phyloP scores from a whole-genome alignment of 2,888 invertebrate species.

The Noctua fimbriata region DNA sequence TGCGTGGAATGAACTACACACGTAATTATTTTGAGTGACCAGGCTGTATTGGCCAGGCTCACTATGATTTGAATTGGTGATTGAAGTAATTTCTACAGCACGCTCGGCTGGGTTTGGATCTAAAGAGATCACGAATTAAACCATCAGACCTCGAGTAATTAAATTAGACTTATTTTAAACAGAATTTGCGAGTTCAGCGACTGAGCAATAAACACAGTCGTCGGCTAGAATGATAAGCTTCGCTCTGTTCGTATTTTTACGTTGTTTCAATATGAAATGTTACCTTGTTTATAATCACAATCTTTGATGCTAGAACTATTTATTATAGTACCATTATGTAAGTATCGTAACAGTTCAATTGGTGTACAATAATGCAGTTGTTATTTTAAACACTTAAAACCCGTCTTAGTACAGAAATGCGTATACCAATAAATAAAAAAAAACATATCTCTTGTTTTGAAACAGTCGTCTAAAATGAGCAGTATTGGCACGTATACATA shows the following conservation, averaged over 20 bases:
- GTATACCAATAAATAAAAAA: neutral
- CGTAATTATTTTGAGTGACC: slow-evolving; percentile 40
- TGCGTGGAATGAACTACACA: slow-evolving; percentile 7
- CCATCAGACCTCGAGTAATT: slow-evolving; percentile 71
- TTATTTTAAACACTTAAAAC: neutral
- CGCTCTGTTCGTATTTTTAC: slow-evolving; percentile 60
- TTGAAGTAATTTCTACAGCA: slow-evolving; percentile 40
- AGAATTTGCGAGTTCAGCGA: slow-evolving; percentile 71
- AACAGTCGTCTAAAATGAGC: neutral
- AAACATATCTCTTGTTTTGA: neutral
- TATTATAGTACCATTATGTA: neutral
- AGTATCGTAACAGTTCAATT: neutral
- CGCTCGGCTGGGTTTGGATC: slow-evolving; percentile 37
- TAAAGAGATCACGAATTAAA: slow-evolving; percentile 65
- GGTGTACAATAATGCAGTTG: neutral
- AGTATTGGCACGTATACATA: neutral
- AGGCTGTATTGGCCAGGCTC: neutral
- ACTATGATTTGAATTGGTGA: slow-evolving; percentile 56
- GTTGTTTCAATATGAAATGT: slow-evolving; percentile 28
- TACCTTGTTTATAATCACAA: slow-evolving; percentile 21
- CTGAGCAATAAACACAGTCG: slow-evolving; percentile 70
- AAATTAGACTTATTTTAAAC: slow-evolving; percentile 74
- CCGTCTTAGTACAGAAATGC: neutral
- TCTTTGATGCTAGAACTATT: neutral
- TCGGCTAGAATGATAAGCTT: slow-evolving; percentile 69